Percentiles rank a stretch among this genome's conserved stretches.
These are phyloP conservation scores for Columbina picui DNA, from an alignment of 2,113 vertebrate species.

Conservation along the genomic window DNA sequence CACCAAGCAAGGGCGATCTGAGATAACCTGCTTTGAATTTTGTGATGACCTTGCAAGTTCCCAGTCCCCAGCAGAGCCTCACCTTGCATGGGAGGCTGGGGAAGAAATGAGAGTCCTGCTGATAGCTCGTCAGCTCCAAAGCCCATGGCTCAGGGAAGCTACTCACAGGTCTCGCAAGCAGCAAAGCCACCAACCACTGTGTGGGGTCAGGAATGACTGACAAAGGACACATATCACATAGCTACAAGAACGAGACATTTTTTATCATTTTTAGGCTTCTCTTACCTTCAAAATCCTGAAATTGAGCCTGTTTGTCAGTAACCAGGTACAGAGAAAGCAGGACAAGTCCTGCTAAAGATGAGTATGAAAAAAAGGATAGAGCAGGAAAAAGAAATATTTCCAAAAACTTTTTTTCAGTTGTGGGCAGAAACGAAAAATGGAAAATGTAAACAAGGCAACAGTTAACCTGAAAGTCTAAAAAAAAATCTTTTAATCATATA, in stretches of 20 bases:
- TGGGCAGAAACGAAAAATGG: neutral
- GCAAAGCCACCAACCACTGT: neutral
- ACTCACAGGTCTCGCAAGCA: neutral
- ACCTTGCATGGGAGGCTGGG: neutral
- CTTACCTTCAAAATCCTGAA: neutral
- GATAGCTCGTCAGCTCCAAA: neutral
- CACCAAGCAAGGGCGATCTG: too few relatives aligned
- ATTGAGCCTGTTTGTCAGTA: neutral
- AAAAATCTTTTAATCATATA: neutral
- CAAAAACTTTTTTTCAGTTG: neutral
- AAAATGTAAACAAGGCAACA: neutral
- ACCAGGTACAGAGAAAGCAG: rapidly evolving
- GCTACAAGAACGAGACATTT: neutral
- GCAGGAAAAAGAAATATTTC: neutral
- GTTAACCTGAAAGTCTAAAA: neutral
- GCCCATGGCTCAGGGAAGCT: neutral
- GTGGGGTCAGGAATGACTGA: neutral
- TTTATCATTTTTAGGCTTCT: neutral
- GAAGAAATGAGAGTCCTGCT: neutral
- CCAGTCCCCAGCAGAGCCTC: neutral
- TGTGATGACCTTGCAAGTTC: neutral
- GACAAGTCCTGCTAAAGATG: neutral
- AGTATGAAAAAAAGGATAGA: neutral
- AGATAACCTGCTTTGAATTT: neutral
- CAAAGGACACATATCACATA: neutral